A percentile compares a stretch with the other conserved stretches of the same genome.
phyloP scores from a whole-genome alignment of 2,797 vertebrate species.

The Perdix hodgsoniae region DNA sequence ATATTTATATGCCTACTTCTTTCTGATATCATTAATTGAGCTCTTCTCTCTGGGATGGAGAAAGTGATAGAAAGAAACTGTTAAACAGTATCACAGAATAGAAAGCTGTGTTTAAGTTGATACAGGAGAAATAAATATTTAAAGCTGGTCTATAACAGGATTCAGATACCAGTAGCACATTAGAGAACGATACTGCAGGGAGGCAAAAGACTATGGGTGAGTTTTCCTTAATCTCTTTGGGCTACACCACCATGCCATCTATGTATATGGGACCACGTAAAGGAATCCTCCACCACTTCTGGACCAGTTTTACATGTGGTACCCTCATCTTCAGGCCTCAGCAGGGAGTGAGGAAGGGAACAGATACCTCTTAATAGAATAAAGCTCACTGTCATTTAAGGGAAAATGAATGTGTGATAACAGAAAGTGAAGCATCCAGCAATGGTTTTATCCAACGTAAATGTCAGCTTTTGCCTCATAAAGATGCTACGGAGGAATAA shows the following conservation, averaged over 20 bases:
- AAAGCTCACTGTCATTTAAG: rapidly evolving
- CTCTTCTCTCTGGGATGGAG: background rate
- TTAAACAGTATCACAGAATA: background rate
- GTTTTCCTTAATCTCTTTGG: rapidly evolving
- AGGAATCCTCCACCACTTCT: background rate
- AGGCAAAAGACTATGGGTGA: rapidly evolving
- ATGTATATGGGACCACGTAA: rapidly evolving
- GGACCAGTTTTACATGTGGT: background rate
- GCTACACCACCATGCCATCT: rapidly evolving
- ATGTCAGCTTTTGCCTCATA: background rate
- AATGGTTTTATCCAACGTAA: background rate
- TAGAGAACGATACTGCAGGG: background rate
- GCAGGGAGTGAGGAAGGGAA: background rate
- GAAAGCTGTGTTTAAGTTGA: background rate
- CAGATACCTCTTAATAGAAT: background rate
- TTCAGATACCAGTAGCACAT: background rate
- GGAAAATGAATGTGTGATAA: background rate
- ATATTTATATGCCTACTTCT: background rate
- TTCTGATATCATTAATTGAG: background rate
- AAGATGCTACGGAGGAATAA: background rate
- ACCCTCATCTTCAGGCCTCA: background rate
- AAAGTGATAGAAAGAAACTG: background rate
- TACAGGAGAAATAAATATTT: background rate
- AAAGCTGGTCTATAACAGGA: background rate
- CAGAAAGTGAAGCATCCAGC: background rate